Base-by-base conservation (phyloP, 2,797 vertebrate genomes). In the Thamnophis elegans region DNA sequence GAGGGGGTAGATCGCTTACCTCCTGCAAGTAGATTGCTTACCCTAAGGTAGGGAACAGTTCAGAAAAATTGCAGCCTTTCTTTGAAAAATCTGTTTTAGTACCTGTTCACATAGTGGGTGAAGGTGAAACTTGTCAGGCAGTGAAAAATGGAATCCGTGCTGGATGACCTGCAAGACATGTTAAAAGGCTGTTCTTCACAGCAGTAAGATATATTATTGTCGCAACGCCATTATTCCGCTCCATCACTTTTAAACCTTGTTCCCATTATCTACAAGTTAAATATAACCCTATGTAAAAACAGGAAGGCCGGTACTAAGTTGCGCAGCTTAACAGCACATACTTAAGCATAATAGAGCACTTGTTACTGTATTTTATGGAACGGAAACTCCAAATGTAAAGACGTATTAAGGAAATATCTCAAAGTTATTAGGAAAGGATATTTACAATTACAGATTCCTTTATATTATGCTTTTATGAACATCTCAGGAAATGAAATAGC, bases 381-480 rank as follows among this genome's bases (percentile, higher is more conserved):
- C 97, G 98, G 98, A 98, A 98, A 98, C 97, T 98, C 97, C 97
- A 98, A 98, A 98, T 97, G 98, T 98, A 98, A 98, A 98, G 98
- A 98, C 96, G 97, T 98, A 98, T 98, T 98, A 98, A 98, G 97
- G 97, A 98, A 98, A 98, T 98, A 98, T 98, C 97, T 98, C 97
- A 97, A 97, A 98, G 97, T 98, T 98, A 98, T 98, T 98, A 98
- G 97, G 97, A 97, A 98, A 98, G 98, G 97, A 98, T 98, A 98
- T 98, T 98, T 98, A 98, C 98, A 98, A 98, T 98, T 98, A 98
- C 97, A 97, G 98, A 98, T 98, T 98, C 97, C 98, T 97, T 98
- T 98, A 98, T 98, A 98, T 98, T 98, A 98, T 98, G 97, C 97
- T 98, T 98, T 98, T 98, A 98, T 98, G 98, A 98, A 98, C 98